phyloP scores from a whole-genome alignment of 2,888 invertebrate species.

The Epinotia brunnichana region DNA sequence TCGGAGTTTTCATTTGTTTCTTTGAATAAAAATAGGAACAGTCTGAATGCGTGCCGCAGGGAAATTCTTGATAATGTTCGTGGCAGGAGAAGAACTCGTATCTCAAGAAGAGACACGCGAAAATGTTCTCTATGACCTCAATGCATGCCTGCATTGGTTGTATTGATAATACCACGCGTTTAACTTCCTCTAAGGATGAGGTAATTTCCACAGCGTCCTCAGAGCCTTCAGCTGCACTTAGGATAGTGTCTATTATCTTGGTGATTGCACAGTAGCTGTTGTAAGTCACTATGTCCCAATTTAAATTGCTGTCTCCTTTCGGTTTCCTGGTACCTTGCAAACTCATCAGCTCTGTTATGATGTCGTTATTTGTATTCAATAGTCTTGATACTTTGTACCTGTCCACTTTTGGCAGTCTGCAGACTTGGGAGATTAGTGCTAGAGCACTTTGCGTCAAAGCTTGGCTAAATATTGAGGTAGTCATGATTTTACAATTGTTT shows the following conservation, averaged over 20 bases:
- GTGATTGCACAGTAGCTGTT: conserved; percentile 81
- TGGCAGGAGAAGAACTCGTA: conserved; percentile 84
- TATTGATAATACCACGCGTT: conserved; percentile 75
- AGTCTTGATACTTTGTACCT: conserved; percentile 79
- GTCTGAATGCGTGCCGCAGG: conserved; percentile 77
- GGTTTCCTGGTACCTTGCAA: conserved; percentile 55
- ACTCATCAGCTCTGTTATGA: conserved; percentile 67
- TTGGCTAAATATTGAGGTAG: conserved; percentile 78
- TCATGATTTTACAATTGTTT: conserved; percentile 79
- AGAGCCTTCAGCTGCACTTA: conserved; percentile 67
- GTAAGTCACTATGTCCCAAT: conserved; percentile 79
- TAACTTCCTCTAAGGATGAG: conserved; percentile 76
- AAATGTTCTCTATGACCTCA: conserved; percentile 89
- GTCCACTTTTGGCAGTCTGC: conserved; percentile 77
- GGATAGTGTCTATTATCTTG: conserved; percentile 77
- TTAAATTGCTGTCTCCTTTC: conserved; percentile 55
- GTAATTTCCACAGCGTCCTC: conserved; percentile 68
- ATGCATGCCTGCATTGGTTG: conserved; percentile 78
- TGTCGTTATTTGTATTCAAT: conserved; percentile 75
- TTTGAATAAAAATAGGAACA: conserved; percentile 80
- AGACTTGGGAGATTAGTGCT: conserved; percentile 80
- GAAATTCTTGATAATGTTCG: conserved; percentile 75
- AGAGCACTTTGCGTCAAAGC: conserved; percentile 76
- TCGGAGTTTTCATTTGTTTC: conserved; percentile 63
- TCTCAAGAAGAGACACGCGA: conserved; percentile 87